Evolutionary conservation across 2,797 vertebrate genomes (phyloP).

Genomic region (Paedocypris micromegethes): DNA sequence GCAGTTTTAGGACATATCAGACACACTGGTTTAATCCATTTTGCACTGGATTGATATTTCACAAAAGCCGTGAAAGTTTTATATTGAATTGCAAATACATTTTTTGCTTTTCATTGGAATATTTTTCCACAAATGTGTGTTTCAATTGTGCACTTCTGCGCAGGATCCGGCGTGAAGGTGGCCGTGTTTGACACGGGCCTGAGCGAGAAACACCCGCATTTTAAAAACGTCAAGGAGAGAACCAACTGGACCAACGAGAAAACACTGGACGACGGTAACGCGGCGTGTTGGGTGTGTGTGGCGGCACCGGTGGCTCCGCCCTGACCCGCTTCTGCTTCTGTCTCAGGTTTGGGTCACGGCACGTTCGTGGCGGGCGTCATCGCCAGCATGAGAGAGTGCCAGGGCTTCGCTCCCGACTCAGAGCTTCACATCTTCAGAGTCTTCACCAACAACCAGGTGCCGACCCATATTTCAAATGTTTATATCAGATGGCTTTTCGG

Average conservation of each 20-base stretch:
- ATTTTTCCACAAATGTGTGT: neutral
- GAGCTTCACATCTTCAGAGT: constrained; percentile 98
- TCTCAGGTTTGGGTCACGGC: constrained; percentile 88
- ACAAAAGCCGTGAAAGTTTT: no score
- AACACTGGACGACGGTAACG: constrained; percentile 92
- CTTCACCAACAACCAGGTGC: constrained; percentile 98
- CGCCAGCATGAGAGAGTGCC: constrained; percentile 98
- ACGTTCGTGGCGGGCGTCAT: constrained; percentile 99
- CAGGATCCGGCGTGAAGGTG: constrained; percentile 93
- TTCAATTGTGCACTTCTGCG: neutral
- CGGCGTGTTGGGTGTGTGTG: neutral
- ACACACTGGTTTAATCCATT: no score
- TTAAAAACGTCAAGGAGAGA: constrained; percentile 97
- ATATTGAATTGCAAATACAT: no score
- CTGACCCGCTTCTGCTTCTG: neutral
- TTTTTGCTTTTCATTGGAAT: no score
- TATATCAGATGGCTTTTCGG: neutral
- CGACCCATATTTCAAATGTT: neutral
- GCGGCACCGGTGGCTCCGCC: neutral
- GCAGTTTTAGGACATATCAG: no score
- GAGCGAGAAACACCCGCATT: constrained; percentile 96
- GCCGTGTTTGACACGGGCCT: constrained; percentile 97
- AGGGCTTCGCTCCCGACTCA: constrained; percentile 95
- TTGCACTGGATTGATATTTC: no score
- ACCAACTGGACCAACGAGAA: constrained; percentile 99